phyloP scores from a whole-genome alignment of 2,797 vertebrate species.

The Tokudaia muenninki region DNA sequence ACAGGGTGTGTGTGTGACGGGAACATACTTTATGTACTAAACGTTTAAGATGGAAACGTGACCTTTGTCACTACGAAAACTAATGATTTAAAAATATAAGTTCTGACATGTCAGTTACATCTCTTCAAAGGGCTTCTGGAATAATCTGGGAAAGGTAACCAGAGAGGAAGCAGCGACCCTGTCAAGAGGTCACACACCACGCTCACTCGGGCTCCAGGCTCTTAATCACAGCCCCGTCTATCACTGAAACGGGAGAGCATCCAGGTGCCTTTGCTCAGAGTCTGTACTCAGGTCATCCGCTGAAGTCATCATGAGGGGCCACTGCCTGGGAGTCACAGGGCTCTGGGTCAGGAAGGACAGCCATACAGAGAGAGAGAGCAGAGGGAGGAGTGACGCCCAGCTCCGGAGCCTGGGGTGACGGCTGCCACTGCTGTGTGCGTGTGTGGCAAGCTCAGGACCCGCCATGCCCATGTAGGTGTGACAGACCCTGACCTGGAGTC shows the following conservation, averaged over 20 bases:
- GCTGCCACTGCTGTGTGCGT: too few relatives aligned
- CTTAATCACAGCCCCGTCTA: too few relatives aligned
- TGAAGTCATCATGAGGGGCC: background rate
- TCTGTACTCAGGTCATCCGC: background rate
- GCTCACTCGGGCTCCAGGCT: too few relatives aligned
- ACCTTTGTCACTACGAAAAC: background rate
- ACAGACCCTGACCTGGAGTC: background rate
- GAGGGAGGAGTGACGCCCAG: background rate
- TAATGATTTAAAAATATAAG: background rate
- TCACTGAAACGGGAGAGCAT: background rate
- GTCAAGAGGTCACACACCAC: too few relatives aligned
- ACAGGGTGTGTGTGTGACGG: too few relatives aligned
- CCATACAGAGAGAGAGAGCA: background rate
- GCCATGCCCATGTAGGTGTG: background rate
- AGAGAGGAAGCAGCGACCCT: too few relatives aligned
- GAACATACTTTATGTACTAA: background rate
- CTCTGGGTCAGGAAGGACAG: too few relatives aligned
- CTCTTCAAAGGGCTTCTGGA: background rate
- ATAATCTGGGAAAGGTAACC: background rate
- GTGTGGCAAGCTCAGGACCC: background rate
- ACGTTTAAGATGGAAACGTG: background rate
- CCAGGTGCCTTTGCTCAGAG: background rate
- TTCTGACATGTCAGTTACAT: background rate
- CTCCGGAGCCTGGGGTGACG: background rate
- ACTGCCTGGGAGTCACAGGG: background rate